phyloP scores from a whole-genome alignment of 53 echinoderm and acorn worm genomes.

The Apostichopus leukothele region DNA sequence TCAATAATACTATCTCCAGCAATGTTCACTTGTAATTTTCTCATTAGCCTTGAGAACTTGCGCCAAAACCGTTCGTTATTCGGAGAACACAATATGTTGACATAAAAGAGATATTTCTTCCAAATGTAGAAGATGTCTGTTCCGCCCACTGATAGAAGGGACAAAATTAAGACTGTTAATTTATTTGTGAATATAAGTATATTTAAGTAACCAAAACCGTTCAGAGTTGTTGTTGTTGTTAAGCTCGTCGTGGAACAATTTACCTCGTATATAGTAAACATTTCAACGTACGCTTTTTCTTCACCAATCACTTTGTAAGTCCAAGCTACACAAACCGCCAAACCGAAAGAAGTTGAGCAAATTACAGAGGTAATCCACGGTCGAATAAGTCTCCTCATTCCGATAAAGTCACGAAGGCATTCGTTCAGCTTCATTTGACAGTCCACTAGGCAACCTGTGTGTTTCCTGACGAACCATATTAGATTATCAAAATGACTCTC shows the following conservation, averaged over 20 bases:
- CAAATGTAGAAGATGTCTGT: conserved; percentile 5
- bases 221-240: no score
- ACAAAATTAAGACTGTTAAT: neutral
- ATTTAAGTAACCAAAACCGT: neutral
- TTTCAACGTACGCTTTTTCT: neutral
- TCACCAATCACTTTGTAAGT: conserved; percentile 15
- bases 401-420: neutral
- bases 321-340: conserved; percentile 24
- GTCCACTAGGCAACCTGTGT: neutral
- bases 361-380: conserved; percentile 27
- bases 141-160: conserved; percentile 12
- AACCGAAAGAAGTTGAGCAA: conserved; percentile 10
- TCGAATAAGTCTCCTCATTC: neutral
- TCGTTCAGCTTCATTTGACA: conserved; percentile 18
- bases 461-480: conserved; percentile 17
- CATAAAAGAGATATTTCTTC: neutral
- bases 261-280: no score
- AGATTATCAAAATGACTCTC: conserved; percentile 7
- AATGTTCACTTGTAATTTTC: neutral
- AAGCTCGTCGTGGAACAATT: neutral
- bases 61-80: neutral
- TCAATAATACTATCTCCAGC: neutral
- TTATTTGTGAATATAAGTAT: conserved; percentile 3
- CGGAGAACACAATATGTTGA: conserved; percentile 2
- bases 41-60: neutral